A percentile compares a stretch with the other conserved stretches of the same genome.
Evolutionary conservation across 2,888 invertebrate genomes (phyloP).

Genomic region (Auanema sp.): DNA sequence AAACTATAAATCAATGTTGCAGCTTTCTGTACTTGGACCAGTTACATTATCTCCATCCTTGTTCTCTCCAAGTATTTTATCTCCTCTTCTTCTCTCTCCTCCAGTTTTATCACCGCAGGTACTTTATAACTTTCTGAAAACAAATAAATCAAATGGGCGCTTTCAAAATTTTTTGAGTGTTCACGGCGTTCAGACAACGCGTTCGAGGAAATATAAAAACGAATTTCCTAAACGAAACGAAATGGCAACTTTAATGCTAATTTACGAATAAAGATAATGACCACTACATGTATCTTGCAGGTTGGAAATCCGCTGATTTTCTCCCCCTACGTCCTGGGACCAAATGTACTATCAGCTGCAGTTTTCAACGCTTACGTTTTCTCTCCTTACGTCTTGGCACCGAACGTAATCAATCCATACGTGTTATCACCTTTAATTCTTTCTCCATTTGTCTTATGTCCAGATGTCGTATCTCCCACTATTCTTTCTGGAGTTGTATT

Average conservation of each 20-base stretch:
- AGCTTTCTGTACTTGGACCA: slow-evolving; percentile 13
- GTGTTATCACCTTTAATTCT: slow-evolving; percentile 20
- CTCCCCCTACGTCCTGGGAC: slow-evolving; percentile 40
- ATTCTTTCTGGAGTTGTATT: slow-evolving; percentile 40
- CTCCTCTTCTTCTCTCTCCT: slow-evolving; percentile 4
- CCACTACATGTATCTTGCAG: no score
- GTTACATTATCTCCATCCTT: slow-evolving; percentile 10
- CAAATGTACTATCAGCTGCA: slow-evolving; percentile 50
- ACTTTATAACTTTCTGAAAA: neutral
- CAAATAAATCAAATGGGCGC: no score
- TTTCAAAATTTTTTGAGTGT: no score
- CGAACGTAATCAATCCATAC: slow-evolving; percentile 29
- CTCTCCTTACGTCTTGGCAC: slow-evolving; percentile 40
- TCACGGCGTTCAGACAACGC: no score
- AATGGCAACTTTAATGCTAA: no score
- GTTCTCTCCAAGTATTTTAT: slow-evolving; percentile 11
- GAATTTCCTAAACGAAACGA: no score
- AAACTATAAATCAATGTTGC: neutral
- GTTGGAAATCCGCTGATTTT: slow-evolving; percentile 35
- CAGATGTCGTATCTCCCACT: slow-evolving; percentile 48
- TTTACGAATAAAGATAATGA: no score
- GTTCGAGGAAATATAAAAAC: no score
- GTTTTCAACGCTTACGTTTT: slow-evolving; percentile 55
- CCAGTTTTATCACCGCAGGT: slow-evolving; percentile 7
- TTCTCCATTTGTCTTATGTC: slow-evolving; percentile 47